A percentile compares a stretch with the other conserved stretches of the same genome.
Conservation (phyloP, 2,113 vertebrate genomes). For the Asarcornis scutulata region DNA sequence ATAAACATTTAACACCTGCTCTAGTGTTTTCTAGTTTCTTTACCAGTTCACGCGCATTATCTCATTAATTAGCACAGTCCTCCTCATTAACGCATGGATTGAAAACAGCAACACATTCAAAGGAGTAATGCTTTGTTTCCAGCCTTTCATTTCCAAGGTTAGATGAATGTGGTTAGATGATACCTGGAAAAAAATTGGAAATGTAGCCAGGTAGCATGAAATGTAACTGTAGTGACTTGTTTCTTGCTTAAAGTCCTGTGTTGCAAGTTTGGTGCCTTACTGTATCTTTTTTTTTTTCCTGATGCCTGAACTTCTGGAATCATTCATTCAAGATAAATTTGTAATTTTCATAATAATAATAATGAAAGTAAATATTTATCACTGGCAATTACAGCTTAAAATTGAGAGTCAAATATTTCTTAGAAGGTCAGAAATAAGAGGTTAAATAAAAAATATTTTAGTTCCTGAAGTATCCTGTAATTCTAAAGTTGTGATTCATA, state of each 20-base stretch:
- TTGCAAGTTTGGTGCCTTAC: background rate
- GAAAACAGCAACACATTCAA: background rate
- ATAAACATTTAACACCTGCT: background rate
- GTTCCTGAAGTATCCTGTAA: background rate
- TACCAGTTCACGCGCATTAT: background rate
- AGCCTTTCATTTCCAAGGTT: background rate
- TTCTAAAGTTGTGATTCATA: background rate
- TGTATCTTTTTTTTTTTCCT: background rate
- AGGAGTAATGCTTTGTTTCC: background rate
- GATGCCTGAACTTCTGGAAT: background rate
- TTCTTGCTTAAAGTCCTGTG: background rate
- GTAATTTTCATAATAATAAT: background rate
- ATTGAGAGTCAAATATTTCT: background rate
- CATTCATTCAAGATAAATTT: background rate
- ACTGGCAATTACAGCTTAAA: background rate
- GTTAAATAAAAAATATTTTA: background rate
- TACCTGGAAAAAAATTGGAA: background rate
- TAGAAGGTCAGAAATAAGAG: background rate
- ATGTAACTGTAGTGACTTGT: background rate
- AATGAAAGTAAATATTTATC: background rate
- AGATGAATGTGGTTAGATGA: background rate
- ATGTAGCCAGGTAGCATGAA: background rate
- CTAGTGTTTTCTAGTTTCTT: background rate
- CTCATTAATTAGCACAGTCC: slow-evolving; percentile 21
- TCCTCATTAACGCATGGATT: background rate